Evolutionary conservation across 1,140 invertebrate genomes (phyloP).

Genomic region (Chionoecetes opilio): DNA sequence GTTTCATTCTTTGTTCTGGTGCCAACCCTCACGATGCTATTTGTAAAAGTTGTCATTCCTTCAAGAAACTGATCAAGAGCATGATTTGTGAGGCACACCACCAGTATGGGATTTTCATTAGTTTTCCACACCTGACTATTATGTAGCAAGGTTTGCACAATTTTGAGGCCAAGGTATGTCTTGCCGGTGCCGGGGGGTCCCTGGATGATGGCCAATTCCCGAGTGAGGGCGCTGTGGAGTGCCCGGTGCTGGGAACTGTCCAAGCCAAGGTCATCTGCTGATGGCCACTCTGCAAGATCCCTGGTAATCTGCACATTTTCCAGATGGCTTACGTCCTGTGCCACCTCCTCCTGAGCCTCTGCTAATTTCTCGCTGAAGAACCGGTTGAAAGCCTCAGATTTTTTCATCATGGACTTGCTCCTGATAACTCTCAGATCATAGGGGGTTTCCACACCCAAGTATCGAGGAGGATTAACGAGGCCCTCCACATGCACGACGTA

Average conservation of each 20-base stretch:
- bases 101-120: slow-evolving; percentile 85
- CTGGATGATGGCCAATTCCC: slow-evolving; percentile 89
- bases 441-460: slow-evolving; percentile 49
- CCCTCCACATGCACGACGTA: slow-evolving; percentile 81
- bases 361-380: slow-evolving; percentile 60
- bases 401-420: slow-evolving; percentile 59
- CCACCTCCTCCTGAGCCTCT: slow-evolving; percentile 55
- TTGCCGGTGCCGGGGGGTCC: slow-evolving; percentile 91
- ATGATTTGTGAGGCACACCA: slow-evolving; percentile 94
- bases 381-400: slow-evolving; percentile 47
- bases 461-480: slow-evolving; percentile 62
- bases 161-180: slow-evolving; percentile 89
- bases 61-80: slow-evolving; percentile 95
- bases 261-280: slow-evolving; percentile 39
- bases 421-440: slow-evolving; percentile 71
- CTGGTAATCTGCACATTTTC: slow-evolving; percentile 82
- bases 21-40: slow-evolving; percentile 89
- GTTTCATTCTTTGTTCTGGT: slow-evolving; percentile 87
- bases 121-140: slow-evolving; percentile 83
- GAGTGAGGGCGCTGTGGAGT: slow-evolving; percentile 84
- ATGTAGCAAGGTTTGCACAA: slow-evolving; percentile 86
- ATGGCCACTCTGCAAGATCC: slow-evolving; percentile 62
- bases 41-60: slow-evolving; percentile 85
- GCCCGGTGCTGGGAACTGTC: slow-evolving; percentile 85
- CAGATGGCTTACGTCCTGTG: slow-evolving; percentile 79